These are phyloP conservation scores for Telmatochromis brachygnathus DNA, from an alignment of 2,113 vertebrate species.

Conservation along the genomic window DNA sequence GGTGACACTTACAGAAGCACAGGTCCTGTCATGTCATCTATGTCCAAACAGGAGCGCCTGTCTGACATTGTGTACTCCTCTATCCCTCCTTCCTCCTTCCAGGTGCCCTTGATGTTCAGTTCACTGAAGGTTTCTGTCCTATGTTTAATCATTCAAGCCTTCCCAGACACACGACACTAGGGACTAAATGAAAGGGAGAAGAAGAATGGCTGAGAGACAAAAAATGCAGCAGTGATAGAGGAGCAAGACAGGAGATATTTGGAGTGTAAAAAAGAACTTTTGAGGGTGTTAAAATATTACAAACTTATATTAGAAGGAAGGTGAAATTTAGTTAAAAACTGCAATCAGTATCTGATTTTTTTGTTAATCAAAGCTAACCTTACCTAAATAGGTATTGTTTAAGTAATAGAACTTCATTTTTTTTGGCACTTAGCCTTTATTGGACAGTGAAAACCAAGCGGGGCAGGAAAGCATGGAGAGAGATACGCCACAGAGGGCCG, in stretches of 20 bases:
- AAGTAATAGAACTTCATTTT: not conserved
- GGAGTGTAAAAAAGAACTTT: not conserved
- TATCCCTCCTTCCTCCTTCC: not conserved
- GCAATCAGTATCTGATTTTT: not conserved
- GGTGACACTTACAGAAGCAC: conserved; percentile 44
- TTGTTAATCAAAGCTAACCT: not conserved
- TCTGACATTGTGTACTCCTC: conserved; percentile 27
- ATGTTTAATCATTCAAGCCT: conserved; percentile 35
- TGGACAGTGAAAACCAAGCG: not conserved
- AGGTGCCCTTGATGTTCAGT: conserved; percentile 27
- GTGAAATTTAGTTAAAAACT: not conserved
- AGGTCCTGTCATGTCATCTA: conserved; percentile 51
- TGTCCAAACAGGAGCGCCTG: conserved; percentile 12
- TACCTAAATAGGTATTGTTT: not conserved
- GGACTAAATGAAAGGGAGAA: not conserved
- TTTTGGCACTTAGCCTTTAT: not conserved
- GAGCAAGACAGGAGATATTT: not conserved
- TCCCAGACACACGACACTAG: conserved; percentile 1
- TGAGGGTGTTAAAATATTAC: not conserved
- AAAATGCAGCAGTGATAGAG: not conserved
- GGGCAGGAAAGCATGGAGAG: not conserved
- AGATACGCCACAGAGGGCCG: not conserved
- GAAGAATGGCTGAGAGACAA: not conserved
- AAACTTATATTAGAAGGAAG: not conserved
- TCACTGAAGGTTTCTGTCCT: conserved; percentile 15